A percentile compares a stretch with the other conserved stretches of the same genome.
Evolutionary conservation across 1,140 invertebrate genomes (phyloP).

Genomic region (Dendroctonus valens): DNA sequence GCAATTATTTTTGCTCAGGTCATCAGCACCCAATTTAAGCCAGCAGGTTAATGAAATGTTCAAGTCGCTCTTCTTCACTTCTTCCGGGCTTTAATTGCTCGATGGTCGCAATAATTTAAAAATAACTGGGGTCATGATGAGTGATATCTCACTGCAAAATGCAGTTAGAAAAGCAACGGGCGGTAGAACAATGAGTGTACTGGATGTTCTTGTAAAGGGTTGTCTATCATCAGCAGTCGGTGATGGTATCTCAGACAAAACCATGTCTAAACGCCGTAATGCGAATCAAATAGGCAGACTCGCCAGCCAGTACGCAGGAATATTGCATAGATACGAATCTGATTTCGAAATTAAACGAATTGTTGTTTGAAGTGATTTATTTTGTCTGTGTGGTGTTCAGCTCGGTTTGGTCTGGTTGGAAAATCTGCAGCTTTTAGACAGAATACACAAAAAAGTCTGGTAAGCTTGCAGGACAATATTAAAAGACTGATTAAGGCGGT

Average conservation of each 20-base stretch:
- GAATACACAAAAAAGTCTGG: too few species aligned
- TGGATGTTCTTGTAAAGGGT: slow-evolving; percentile 16
- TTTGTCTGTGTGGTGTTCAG: not conserved
- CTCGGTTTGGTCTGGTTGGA: not conserved
- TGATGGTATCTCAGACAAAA: slow-evolving; percentile 23
- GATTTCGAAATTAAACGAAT: slow-evolving; percentile 5
- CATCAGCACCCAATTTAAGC: too few species aligned
- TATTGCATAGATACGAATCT: slow-evolving; percentile 19
- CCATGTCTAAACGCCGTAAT: slow-evolving; percentile 26
- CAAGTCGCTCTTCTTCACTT: too few species aligned
- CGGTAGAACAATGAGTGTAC: slow-evolving; percentile 10
- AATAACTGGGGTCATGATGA: not conserved
- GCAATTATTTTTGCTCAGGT: too few species aligned
- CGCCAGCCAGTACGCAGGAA: slow-evolving; percentile 7
- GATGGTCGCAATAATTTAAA: too few species aligned
- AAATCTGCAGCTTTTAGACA: too few species aligned
- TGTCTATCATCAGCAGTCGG: slow-evolving; percentile 24
- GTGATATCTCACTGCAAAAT: slow-evolving; percentile 3
- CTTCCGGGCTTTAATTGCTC: too few species aligned
- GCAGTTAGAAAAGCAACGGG: slow-evolving; percentile 4
- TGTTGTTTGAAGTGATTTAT: slow-evolving; percentile 7
- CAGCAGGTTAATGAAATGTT: too few species aligned
- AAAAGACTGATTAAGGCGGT: too few species aligned
- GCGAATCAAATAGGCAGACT: slow-evolving; percentile 23
- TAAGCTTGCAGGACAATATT: too few species aligned